Evolutionary conservation across 2,888 invertebrate species (phyloP).

Genomic region (Apotomis turbidana): DNA sequence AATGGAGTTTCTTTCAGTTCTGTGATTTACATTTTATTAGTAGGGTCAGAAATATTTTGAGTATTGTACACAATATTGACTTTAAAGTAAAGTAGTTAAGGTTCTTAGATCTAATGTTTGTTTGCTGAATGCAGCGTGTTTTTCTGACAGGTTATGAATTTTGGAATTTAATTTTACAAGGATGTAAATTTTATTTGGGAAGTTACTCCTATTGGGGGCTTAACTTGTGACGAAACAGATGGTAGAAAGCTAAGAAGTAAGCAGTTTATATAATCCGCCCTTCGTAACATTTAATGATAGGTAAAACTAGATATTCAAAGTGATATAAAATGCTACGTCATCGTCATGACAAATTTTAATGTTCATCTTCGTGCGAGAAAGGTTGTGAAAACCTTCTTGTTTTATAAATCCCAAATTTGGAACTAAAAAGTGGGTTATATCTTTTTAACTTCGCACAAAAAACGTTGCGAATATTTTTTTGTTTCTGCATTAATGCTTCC

Average conservation of each 20-base stretch:
- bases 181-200: slow-evolving; percentile 14
- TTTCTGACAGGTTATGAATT: slow-evolving; percentile 27
- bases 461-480: too few relatives aligned
- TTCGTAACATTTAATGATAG: too few relatives aligned
- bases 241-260: not conserved
- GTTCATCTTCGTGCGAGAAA: too few relatives aligned
- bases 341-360: too few relatives aligned
- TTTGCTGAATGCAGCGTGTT: slow-evolving; percentile 9
- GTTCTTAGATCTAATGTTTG: not conserved
- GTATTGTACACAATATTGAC: not conserved
- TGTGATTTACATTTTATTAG: not conserved
- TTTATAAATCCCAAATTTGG: too few relatives aligned
- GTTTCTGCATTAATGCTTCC: too few relatives aligned
- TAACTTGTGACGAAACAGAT: not conserved
- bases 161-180: slow-evolving; percentile 24
- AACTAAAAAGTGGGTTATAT: too few relatives aligned
- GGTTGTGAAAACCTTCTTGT: too few relatives aligned
- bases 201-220: not conserved
- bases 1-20: slow-evolving; percentile 2
- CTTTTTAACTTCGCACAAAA: too few relatives aligned
- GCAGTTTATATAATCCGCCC: too few relatives aligned
- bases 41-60: not conserved
- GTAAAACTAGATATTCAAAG: too few relatives aligned
- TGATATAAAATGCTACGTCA: too few relatives aligned
- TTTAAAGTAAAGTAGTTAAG: not conserved